Evolutionary conservation across 2,113 vertebrate genomes (phyloP).

Genomic region (Crocuta crocuta): DNA sequence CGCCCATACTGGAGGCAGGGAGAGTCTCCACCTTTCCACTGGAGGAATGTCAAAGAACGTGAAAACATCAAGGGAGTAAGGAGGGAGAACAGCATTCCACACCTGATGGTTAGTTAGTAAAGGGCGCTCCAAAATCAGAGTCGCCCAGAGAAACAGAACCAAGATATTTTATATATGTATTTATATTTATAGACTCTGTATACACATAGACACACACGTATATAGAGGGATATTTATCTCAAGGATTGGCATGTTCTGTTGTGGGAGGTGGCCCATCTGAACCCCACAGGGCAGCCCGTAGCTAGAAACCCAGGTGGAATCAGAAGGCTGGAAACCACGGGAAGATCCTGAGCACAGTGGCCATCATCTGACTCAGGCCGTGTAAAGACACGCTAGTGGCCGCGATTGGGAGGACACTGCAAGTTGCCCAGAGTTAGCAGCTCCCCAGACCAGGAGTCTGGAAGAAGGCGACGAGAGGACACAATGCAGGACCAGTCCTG

Average conservation of each 20-base stretch:
- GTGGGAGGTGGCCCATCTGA: not conserved
- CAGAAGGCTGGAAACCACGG: not conserved
- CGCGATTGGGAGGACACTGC: accelerated
- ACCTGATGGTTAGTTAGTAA: not conserved
- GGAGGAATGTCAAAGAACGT: not conserved
- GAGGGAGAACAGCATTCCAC: not conserved
- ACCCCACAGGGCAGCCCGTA: not conserved
- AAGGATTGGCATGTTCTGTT: not conserved
- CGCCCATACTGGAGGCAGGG: too few species aligned
- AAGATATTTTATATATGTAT: not conserved
- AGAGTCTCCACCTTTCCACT: not conserved
- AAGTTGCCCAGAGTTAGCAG: not conserved
- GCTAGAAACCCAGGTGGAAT: not conserved
- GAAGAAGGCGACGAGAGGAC: accelerated
- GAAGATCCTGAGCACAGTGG: not conserved
- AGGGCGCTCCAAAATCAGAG: not conserved
- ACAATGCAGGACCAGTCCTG: accelerated
- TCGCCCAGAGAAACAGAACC: not conserved
- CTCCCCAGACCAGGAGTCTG: not conserved
- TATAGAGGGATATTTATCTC: not conserved
- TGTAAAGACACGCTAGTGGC: accelerated
- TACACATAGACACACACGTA: not conserved
- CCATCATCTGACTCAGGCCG: too few species aligned
- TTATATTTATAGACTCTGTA: not conserved
- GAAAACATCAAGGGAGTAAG: not conserved